phyloP scores from a whole-genome alignment of 1,140 invertebrate species.

The Drosophila dunni region DNA sequence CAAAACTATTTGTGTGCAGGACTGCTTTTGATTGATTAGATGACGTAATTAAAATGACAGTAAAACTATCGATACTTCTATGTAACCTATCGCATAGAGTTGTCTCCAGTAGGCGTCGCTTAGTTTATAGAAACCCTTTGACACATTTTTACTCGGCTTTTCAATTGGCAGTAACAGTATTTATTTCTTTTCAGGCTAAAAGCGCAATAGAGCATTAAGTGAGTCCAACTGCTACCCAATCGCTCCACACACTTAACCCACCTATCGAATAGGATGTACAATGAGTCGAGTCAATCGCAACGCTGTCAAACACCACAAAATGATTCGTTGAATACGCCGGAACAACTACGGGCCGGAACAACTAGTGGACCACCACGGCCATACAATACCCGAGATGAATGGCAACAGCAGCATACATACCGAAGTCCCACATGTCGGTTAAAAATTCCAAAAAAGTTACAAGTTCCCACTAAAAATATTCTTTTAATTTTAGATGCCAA shows the following conservation, averaged over 20 bases:
- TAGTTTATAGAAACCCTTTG: neutral
- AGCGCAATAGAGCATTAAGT: constrained; percentile 12
- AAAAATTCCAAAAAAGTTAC: neutral
- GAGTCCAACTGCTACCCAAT: neutral
- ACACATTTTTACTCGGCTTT: constrained; percentile 18
- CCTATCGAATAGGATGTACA: neutral
- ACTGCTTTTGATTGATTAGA: no score
- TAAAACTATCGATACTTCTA: no score
- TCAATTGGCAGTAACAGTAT: neutral
- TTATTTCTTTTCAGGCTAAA: constrained; percentile 21
- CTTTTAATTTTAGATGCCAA: constrained; percentile 36
- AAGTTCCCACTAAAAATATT: neutral
- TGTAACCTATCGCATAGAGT: no score
- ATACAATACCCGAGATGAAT: constrained; percentile 54
- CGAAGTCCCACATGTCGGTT: constrained; percentile 48
- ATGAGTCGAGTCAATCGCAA: constrained; percentile 4
- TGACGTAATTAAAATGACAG: no score
- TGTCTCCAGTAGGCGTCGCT: neutral
- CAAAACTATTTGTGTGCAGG: no score
- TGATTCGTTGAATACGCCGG: constrained; percentile 45
- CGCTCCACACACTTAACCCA: neutral
- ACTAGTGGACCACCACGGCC: constrained; percentile 31
- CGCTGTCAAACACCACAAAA: constrained; percentile 1
- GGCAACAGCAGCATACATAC: constrained; percentile 56
- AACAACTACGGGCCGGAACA: constrained; percentile 46